Evolutionary conservation across 2,113 vertebrate species (phyloP).

Genomic region (Varanus komodoensis): DNA sequence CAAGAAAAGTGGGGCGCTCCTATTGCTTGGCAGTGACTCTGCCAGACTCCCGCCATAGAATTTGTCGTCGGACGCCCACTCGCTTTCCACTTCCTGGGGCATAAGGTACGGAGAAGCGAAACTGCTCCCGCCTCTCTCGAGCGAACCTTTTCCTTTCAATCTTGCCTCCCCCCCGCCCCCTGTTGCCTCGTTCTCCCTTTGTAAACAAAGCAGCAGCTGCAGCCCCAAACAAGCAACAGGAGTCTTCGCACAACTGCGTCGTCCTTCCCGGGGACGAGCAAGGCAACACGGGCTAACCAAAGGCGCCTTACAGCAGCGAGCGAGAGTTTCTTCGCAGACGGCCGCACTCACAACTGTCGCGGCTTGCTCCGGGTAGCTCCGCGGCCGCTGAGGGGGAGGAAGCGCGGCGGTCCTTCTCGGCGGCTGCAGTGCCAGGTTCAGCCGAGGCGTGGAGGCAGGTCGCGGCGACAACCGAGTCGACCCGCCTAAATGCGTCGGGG

Average conservation of each 20-base stretch:
- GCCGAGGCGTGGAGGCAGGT: no score
- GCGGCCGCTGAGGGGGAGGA: no score
- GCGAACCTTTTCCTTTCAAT: not conserved
- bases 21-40: not conserved
- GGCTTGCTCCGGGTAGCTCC: not conserved
- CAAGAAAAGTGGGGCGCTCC: not conserved
- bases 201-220: not conserved
- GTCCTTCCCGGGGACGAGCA: not conserved
- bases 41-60: no score
- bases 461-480: no score
- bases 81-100: not conserved
- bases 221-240: no score
- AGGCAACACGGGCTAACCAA: no score
- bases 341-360: not conserved
- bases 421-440: no score
- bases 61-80: not conserved
- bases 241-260: not conserved
- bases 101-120: no score
- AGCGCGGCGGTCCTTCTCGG: no score
- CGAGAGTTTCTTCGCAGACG: not conserved
- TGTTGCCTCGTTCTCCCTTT: not conserved
- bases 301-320: not conserved
- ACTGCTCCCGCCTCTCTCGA: no score
- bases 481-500: no score
- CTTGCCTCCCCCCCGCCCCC: no score